Evolutionary conservation across 2,113 vertebrate species (phyloP), one percentile per base, ranked within the genome.

Genomic region (Rutilus rutilus): DNA sequence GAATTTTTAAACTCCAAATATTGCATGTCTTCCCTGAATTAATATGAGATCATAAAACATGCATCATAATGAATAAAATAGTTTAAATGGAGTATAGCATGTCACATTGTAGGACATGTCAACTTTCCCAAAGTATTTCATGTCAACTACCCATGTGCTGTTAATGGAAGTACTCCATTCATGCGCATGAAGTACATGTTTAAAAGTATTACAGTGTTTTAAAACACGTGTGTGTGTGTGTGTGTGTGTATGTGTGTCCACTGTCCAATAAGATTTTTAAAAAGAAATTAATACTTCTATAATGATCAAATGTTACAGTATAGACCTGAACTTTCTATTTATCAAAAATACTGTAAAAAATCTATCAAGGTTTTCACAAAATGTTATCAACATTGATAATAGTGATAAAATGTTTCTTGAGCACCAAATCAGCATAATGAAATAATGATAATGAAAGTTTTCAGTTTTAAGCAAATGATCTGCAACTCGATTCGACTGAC

Each of bases 21-120:
- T 11, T 25, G 74, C 47, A 52, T 19, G 74, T 27, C 52, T 25
- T 17, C 3, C 27, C 25, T 17, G 25, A 76, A 54, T 76, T 50
- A 76, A 76, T 30, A 15, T 45, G 71, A 74, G 12, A 54, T 27
- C 47, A 76, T 76, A 19, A 76, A 54, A 54, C 8, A 76, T 76
- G 47, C 74, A 76, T 50, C n/a, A 76, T 54, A 52, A 76, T 76
- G 47, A 19, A 76, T 76, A 52, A 21, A 30, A 50, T 7, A 52
- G 25, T 52, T 45, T 74, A 30, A 27, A 30, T 54, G 47, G 47
- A 10, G 45, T 17, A 30, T 52, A 76, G 25, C 65, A 30, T 21
- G 25, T 54, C 47, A 76, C 7, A 76, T 52, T 74, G 39, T 2
- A 47, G 71, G 2, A 47, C 39, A 74, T 45, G 23, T 74, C 39